Evolutionary conservation across 2,888 invertebrate genomes (phyloP).

Genomic region (Carcina quercana): DNA sequence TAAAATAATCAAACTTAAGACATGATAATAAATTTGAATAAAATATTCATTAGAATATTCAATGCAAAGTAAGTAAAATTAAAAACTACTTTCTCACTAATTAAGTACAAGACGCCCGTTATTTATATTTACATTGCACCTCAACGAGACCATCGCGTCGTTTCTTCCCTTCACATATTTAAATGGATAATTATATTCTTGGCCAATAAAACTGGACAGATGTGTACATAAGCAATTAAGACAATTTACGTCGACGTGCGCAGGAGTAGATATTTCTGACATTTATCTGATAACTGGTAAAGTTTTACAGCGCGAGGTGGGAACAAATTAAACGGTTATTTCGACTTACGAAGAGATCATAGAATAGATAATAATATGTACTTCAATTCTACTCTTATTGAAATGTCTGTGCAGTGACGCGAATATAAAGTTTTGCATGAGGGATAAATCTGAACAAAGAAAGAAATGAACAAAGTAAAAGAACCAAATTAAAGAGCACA

Average conservation of each 20-base stretch:
- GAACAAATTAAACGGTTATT: conserved; percentile 45
- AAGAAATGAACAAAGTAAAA: neutral
- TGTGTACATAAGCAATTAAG: conserved; percentile 33
- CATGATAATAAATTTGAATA: too few relatives aligned
- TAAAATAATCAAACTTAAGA: too few relatives aligned
- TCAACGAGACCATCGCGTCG: neutral
- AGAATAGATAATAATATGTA: neutral
- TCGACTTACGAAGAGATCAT: conserved; percentile 21
- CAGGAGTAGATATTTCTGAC: conserved; percentile 36
- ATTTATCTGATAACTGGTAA: conserved; percentile 50
- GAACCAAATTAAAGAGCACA: neutral
- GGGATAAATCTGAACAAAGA: too few relatives aligned
- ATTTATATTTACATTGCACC: neutral
- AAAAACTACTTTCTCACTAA: neutral
- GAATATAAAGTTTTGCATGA: too few relatives aligned
- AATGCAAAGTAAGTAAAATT: neutral
- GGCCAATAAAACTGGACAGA: conserved; percentile 16
- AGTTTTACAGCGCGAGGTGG: conserved; percentile 30
- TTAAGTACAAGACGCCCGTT: neutral
- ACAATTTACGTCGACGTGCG: conserved; percentile 40
- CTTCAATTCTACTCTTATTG: neutral
- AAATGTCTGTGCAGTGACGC: neutral
- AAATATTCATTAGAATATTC: neutral
- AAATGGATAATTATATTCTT: conserved; percentile 12
- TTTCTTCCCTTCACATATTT: neutral